phyloP scores from a whole-genome alignment of 2,797 vertebrate genomes.

The Amblyraja radiata region DNA sequence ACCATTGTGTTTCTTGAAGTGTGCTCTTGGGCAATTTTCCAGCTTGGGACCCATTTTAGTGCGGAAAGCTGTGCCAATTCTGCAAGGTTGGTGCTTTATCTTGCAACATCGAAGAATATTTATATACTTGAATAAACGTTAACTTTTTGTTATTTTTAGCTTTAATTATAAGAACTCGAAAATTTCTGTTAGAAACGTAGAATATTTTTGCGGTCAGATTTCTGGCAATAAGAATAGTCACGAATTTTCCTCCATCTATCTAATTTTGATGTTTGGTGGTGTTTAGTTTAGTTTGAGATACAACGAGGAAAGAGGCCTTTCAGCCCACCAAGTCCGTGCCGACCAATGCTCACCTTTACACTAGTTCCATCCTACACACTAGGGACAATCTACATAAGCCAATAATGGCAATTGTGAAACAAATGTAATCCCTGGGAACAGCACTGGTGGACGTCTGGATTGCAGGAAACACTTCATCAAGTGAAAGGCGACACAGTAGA shows the following conservation, averaged over 20 bases:
- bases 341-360: too few species aligned
- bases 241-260: not conserved
- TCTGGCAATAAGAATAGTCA: not conserved
- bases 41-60: constrained; percentile 65
- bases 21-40: constrained; percentile 69
- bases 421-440: not conserved
- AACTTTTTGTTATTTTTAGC: not conserved
- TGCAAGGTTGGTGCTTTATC: constrained; percentile 57
- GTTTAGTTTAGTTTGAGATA: not conserved
- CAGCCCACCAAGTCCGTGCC: too few species aligned
- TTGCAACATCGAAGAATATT: not conserved
- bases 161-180: not conserved
- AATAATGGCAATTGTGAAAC: not conserved
- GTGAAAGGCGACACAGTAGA: too few species aligned
- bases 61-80: constrained; percentile 70
- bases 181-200: not conserved
- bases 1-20: constrained; percentile 69
- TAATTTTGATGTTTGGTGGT: not conserved
- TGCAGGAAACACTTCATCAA: not conserved
- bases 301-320: too few species aligned
- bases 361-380: too few species aligned
- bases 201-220: not conserved
- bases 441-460: not conserved
- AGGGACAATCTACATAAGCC: too few species aligned
- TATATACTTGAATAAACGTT: not conserved